A percentile compares a stretch with the other conserved stretches of the same genome.
phyloP scores from a whole-genome alignment of 2,113 vertebrate genomes.

The Gadus macrocephalus region DNA sequence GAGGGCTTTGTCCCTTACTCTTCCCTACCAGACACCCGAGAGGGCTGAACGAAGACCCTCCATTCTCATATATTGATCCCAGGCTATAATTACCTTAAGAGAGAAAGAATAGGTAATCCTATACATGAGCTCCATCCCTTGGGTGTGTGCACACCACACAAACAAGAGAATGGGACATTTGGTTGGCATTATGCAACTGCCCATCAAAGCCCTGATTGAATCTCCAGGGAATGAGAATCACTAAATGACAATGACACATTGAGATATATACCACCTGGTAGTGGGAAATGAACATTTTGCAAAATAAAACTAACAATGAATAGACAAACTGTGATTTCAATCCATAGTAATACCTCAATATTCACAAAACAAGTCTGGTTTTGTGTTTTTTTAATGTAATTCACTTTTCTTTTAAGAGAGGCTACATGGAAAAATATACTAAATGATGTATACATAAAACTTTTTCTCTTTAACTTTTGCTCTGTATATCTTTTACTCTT shows the following conservation, averaged over 20 bases:
- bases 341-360: background rate
- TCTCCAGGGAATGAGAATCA: background rate
- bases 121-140: conserved; percentile 14
- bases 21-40: too few relatives aligned
- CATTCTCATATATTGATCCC: conserved; percentile 27
- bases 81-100: conserved; percentile 33
- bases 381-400: background rate
- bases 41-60: conserved; percentile 11
- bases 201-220: background rate
- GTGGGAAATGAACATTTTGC: background rate
- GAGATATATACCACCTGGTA: too few relatives aligned
- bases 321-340: conserved; percentile 17
- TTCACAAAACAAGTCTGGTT: too few relatives aligned
- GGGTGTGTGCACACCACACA: conserved; percentile 9
- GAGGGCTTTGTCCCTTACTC: too few relatives aligned
- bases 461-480: background rate
- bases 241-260: too few relatives aligned
- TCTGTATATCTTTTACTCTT: background rate
- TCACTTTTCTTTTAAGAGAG: background rate
- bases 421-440: background rate
- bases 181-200: conserved; percentile 15
- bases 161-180: background rate
- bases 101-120: conserved; percentile 38
- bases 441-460: background rate
- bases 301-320: background rate